A percentile compares a stretch with the other conserved stretches of the same genome.
phyloP scores from a whole-genome alignment of 2,797 vertebrate species.

The Chiloscyllium punctatum region DNA sequence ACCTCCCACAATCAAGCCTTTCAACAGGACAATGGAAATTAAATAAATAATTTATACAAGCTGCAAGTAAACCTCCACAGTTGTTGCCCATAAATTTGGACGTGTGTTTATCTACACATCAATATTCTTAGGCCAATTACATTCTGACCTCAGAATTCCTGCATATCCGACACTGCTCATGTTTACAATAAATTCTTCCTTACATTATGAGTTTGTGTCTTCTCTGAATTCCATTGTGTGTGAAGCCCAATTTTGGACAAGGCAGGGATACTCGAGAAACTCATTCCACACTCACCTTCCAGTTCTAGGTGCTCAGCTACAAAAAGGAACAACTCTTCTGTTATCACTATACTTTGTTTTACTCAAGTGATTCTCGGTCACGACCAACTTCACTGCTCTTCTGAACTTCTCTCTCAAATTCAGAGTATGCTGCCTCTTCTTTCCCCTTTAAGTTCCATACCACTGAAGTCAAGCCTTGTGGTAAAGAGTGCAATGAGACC shows the following conservation, averaged over 20 bases:
- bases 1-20: not conserved
- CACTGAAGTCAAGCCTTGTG: not conserved
- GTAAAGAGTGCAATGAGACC: not conserved
- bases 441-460: not conserved
- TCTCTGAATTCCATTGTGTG: not conserved
- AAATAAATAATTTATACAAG: not conserved
- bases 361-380: not conserved
- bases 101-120: not conserved
- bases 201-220: not conserved
- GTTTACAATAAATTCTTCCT: not conserved
- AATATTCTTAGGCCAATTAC: not conserved
- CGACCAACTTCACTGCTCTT: not conserved
- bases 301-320: not conserved
- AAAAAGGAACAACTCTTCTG: not conserved
- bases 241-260: not conserved
- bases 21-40: not conserved
- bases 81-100: not conserved
- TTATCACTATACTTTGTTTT: not conserved
- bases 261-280: not conserved
- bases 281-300: not conserved
- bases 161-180: not conserved
- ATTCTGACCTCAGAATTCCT: not conserved
- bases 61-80: not conserved
- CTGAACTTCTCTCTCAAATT: not conserved
- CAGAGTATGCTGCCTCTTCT: not conserved